Conservation (phyloP, 2,888 invertebrate species). For the Keiferia lycopersicella region DNA sequence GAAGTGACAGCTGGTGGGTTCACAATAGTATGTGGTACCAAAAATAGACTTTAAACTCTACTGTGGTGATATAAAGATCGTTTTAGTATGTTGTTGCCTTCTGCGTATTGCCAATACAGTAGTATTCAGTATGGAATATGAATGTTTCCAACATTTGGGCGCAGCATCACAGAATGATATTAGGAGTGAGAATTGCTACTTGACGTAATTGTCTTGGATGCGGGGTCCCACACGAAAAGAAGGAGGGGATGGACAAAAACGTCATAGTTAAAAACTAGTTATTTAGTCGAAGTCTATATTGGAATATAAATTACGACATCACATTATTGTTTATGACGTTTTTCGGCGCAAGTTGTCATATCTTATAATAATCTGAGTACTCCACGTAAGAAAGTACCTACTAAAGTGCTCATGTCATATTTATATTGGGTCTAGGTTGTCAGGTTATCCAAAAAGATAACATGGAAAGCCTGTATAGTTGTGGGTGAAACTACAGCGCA, state of each 20-base stretch:
- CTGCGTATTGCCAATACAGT: background rate
- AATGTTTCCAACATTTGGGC: background rate
- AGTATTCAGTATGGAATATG: background rate
- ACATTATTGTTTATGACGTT: too few relatives aligned
- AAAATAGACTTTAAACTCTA: background rate
- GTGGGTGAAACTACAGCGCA: too few relatives aligned
- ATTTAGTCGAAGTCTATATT: too few relatives aligned
- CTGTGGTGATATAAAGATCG: background rate
- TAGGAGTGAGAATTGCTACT: background rate
- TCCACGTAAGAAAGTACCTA: too few relatives aligned
- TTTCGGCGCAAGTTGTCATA: background rate
- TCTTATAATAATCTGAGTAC: background rate
- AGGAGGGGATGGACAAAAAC: background rate
- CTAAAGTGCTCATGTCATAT: too few relatives aligned
- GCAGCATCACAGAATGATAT: too few relatives aligned
- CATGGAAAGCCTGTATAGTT: too few relatives aligned
- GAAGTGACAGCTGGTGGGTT: slow-evolving; percentile 66
- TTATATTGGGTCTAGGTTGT: too few relatives aligned
- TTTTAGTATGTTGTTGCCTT: background rate
- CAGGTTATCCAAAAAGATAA: too few relatives aligned
- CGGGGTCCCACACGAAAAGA: too few relatives aligned
- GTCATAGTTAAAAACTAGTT: background rate
- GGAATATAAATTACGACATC: background rate
- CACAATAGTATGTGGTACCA: background rate
- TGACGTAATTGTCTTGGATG: background rate